phyloP scores from a whole-genome alignment of 2,888 invertebrate genomes.

The Silvanus unidentatus region DNA sequence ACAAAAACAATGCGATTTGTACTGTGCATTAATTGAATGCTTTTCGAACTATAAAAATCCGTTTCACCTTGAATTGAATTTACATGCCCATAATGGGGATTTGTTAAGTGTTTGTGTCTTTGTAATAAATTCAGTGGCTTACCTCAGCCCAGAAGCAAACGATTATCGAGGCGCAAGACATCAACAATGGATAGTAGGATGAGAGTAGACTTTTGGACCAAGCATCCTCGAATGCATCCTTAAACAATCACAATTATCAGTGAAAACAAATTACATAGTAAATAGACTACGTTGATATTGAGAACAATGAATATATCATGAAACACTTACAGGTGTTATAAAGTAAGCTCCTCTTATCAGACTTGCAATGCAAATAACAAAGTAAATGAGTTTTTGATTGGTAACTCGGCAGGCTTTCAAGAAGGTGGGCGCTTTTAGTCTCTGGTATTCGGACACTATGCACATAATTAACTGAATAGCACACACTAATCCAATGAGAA shows the following conservation, averaged over 20 bases:
- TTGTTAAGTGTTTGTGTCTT: no score
- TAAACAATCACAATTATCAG: constrained; percentile 26
- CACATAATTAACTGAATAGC: constrained; percentile 80
- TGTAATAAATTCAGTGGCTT: constrained; percentile 38
- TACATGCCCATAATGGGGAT: no score
- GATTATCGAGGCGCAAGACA: constrained; percentile 83
- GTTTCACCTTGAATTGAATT: no score
- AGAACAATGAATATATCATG: background rate
- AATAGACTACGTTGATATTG: no score
- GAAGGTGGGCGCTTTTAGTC: constrained; percentile 76
- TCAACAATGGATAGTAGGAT: constrained; percentile 82
- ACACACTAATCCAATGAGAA: constrained; percentile 76
- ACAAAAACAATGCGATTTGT: constrained; percentile 22
- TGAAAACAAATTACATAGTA: no score
- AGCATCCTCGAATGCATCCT: constrained; percentile 74
- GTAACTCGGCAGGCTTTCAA: constrained; percentile 79
- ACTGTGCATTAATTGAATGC: background rate
- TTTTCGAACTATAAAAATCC: no score
- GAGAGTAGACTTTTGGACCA: constrained; percentile 84
- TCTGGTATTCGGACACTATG: constrained; percentile 73
- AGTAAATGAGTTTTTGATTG: constrained; percentile 83
- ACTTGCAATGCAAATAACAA: constrained; percentile 81
- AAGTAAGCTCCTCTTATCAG: constrained; percentile 83
- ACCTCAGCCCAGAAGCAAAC: constrained; percentile 95
- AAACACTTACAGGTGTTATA: constrained; percentile 70